Evolutionary conservation across 2,888 invertebrate genomes (phyloP), one percentile per base, ranked within the genome.

Genomic region (Meloe dianella): DNA sequence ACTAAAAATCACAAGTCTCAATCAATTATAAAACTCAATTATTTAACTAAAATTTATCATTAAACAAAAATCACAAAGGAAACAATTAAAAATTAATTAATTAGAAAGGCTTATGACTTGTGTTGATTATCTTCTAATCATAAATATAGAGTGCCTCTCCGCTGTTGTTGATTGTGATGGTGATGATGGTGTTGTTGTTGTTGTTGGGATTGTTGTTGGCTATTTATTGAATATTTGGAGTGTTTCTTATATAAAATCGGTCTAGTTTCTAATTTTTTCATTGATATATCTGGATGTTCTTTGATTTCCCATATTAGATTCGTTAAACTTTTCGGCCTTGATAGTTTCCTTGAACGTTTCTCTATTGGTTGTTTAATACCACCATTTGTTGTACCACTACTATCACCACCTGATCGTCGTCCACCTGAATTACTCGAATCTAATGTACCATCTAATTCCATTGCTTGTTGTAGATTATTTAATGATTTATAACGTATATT

Each of bases 351-450:
- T 62, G 91, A 93, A 79, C 93, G 87, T 81, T 94, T 94, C 79
- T 94, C 94, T 63, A 93, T 93, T 78, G 93, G 87, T 80, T 94
- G 94, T 6, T 90, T 90, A 1, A 90, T 90, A 58, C 89, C 89
- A 0, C 89, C 90, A 54, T 54, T 54, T 14, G 54, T 90, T 2
- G 90, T 90, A 58, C 89, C 89, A 0, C 89, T 90, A 7, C 80
- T 82, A 5, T 94, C 94, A 82, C 94, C 95, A 2, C 93, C 94
- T 12, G 94, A 94, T 6, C 93, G 93, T 63, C 93, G 87, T 1
- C 94, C 94, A 38, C 94, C 95, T 29, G 94, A 94, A 84, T 94
- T 93, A 81, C 94, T 94, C 41, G 95, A 95, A 80, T 95, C 94
- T 72, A 95, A 85, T n/a, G 95, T 95, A 0, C 93, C 94, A 70